Base-by-base conservation (phyloP, 2,797 vertebrate species). In the Sebastes reedi region DNA sequence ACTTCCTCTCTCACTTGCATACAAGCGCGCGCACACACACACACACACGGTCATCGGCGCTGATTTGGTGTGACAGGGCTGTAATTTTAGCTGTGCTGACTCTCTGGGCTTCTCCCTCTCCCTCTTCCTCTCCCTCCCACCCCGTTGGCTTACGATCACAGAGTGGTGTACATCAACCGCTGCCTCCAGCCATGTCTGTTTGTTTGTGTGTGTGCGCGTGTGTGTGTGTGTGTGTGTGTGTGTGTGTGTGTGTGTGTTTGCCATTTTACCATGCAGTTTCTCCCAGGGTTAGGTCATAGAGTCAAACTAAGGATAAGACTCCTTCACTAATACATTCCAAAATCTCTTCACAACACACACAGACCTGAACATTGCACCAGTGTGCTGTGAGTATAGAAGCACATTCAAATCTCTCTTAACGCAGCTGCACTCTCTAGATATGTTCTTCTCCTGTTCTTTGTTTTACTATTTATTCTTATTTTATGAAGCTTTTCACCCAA, bases 41-140 rank as follows among this genome's bases (percentile, higher is more conserved):
- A 69, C 79, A 81, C 81, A 75, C 85, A 83, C 27, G 39, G 75
- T 86, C 81, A 75, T 89, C 68, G 55, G 67, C 75, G 12, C 81
- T 94, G 90, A 94, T 91, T 75, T 56, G 74, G 73, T 88, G 78
- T 91, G 91, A 94, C 92, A 94, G 82, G 85, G 81, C 85, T 92
- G 89, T 93, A 94, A 94, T 93, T 94, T 91, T 91, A 91, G 88
- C 89, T 90, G 83, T 90, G 87, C 87, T 91, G 90, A 90, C 89
- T 92, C 90, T 88, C 86, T 87, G 83, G 77, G 82, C 82, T 84
- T 79, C 81, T 83, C 81, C 76, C 84, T 80, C 30, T 30, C 32
- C 32, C 9, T 59, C 77, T 22, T 10, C n/a, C 60, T 72, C 79
- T 81, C 82, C 77, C 32, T 72, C 61, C 42, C 80, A 69, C 66